Conservation (phyloP, 2,888 invertebrate species). For the Leptinotarsa rubiginosa region DNA sequence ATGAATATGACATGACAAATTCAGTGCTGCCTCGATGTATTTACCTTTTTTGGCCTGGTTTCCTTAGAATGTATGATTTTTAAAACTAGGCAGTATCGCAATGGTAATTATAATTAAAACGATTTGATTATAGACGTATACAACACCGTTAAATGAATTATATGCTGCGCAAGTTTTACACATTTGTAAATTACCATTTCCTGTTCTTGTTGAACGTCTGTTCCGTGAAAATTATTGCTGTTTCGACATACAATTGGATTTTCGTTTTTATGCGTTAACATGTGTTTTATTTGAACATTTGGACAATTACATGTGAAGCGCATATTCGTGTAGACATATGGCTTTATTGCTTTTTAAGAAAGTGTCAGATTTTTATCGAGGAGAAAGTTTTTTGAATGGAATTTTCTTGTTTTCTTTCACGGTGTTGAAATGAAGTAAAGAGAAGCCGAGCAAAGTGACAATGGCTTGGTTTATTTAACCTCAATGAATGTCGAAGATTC, state of each 20-base stretch:
- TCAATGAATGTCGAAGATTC: too few species aligned
- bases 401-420: background rate
- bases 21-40: background rate
- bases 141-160: background rate
- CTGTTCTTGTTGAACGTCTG: background rate
- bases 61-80: background rate
- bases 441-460: background rate
- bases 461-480: too few species aligned
- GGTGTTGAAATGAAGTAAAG: background rate
- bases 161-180: background rate
- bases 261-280: background rate
- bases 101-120: background rate
- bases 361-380: background rate
- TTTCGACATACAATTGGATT: slow-evolving; percentile 1
- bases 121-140: background rate
- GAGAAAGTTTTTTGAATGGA: background rate
- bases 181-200: background rate
- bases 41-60: background rate
- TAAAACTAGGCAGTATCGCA: background rate
- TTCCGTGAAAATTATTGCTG: background rate
- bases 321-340: background rate
- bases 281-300: background rate
- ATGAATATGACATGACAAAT: background rate
- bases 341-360: background rate
- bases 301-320: background rate